phyloP scores from a whole-genome alignment of 2,797 vertebrate species.

The Syngnathus rostellatus region DNA sequence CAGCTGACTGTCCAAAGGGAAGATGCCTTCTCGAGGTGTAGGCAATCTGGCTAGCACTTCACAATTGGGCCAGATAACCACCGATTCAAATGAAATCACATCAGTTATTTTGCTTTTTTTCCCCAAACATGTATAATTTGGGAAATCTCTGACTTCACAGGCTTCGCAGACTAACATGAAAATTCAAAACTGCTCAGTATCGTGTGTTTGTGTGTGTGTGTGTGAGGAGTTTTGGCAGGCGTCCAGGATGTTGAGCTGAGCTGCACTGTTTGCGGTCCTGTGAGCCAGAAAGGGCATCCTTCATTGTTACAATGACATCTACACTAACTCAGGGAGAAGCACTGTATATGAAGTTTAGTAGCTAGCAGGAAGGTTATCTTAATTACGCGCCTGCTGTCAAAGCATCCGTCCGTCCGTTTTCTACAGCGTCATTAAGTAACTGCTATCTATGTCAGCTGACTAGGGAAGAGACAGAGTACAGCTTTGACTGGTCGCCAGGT shows the following conservation, averaged over 20 bases:
- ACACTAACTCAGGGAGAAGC: conserved; percentile 1
- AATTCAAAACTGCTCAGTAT: not conserved
- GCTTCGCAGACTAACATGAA: not conserved
- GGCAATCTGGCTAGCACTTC: not conserved
- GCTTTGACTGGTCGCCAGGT: not conserved
- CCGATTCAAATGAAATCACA: not conserved
- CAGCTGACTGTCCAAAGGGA: too few relatives aligned
- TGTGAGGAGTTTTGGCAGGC: conserved; percentile 25
- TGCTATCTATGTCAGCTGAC: not conserved
- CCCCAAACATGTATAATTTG: too few relatives aligned
- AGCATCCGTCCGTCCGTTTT: not conserved
- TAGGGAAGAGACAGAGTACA: not conserved
- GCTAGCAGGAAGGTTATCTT: not conserved
- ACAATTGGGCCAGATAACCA: not conserved
- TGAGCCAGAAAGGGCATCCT: conserved; percentile 34
- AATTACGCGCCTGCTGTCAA: not conserved
- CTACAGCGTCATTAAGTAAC: not conserved
- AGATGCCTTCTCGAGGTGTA: too few relatives aligned
- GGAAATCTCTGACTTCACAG: not conserved
- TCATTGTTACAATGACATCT: conserved; percentile 19
- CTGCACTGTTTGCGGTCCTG: conserved; percentile 47
- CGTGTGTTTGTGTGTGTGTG: not conserved
- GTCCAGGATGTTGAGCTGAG: conserved; percentile 35
- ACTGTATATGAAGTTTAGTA: not conserved
- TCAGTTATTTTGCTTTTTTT: too few relatives aligned